Evolutionary conservation across 2,113 vertebrate species (phyloP), one percentile per base, ranked within the genome.

Genomic region (Herpetotheres cachinnans): DNA sequence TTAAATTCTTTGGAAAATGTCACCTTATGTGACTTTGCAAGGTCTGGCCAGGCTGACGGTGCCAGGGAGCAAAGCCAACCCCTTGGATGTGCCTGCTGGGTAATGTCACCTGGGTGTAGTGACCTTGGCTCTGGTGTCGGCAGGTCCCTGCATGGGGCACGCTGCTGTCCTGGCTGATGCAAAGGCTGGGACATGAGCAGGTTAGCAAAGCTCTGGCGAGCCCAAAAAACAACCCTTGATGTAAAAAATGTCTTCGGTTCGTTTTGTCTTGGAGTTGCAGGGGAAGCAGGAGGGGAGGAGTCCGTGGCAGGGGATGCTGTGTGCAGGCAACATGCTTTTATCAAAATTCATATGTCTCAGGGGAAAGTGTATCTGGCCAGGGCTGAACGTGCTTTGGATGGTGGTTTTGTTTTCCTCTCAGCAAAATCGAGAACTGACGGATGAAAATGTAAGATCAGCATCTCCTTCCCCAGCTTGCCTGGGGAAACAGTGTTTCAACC

Each of bases 31-130:
- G 92, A 79, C 85, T 92, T 72, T 38, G 18, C 50, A 19, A 80
- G 36, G 72, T 90, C 92, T 83, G 71, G 50, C n/a, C 78, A 63
- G 83, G 52, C 73, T 84, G 79, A 19, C 0, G 3, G 74, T 85
- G 86, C 82, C 93, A 96, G 92, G 88, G 82, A 96, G 71, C 72
- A 9, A 74, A 90, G 92, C 89, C 92, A 94, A 25, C 15, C 34
- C 63, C 56, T 74, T 54, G 77, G 42, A 22, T 74, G 50, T 6
- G 22, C 82, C 77, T 87, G 86, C 83, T 72, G 90, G 82, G 79
- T 6, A 54, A 54, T 27, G 82, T 81, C 86, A 88, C 90, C 69
- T 77, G 85, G 32, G 5, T 46, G 49, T 46, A 38, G 19, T 7
- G 70, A 84, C 90, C 82, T 90, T 84, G 79, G 86, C 26, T 18